Base-by-base conservation (phyloP, 2,888 invertebrate genomes). In the Pollenia griseotomentosa region DNA sequence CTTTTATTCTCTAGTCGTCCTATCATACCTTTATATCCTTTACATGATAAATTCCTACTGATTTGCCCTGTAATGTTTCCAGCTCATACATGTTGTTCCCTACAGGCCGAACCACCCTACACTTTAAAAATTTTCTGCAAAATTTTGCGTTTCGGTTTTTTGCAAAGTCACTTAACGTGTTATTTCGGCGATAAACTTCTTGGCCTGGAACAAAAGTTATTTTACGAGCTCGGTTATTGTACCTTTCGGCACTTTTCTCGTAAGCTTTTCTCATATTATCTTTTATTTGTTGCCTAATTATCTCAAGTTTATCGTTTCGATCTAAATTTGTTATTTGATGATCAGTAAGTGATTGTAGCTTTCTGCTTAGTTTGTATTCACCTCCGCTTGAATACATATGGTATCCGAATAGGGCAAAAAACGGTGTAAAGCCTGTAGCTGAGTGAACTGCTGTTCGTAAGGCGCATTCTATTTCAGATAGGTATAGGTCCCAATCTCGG, bases 31-130 rank as follows among this genome's bases (percentile, higher is more conserved):
- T 19, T 1, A 19, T 19, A 19, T 19, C 19, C 2, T 19, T 19
- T 19, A 19, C 19, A 2, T 19, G 19, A 19, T 19, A 19, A 19
- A 19, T 19, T 19, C 19, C 19, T 19, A 2, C 19, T 2, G 19
- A 19, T 2, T 19, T 19, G 19, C 19, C 19, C 19, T 19, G 19
- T 19, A 12, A 14, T 46, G 59, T 55, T n/a, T 77, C 65, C 8
- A 77, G 19, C 1, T 53, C 42, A 12, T 66, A 77, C 55, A 66
- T 65, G 42, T 77, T 77, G 23, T 66, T 66, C 1, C 77, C 77
- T 14, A 77, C n/a, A 19, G 68, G 44, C 11, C 44, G 14, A 5
- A 53, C 53, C 1, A 77, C 65, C 40, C 75, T 42, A 65, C 74
- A 40, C n/a, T 61, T 61, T 6, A 40, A 40, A n/a, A 61, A 75